A percentile compares a stretch with the other conserved stretches of the same genome.
Evolutionary conservation across 2,113 vertebrate species (phyloP).

Genomic region (Stegostoma tigrinum): DNA sequence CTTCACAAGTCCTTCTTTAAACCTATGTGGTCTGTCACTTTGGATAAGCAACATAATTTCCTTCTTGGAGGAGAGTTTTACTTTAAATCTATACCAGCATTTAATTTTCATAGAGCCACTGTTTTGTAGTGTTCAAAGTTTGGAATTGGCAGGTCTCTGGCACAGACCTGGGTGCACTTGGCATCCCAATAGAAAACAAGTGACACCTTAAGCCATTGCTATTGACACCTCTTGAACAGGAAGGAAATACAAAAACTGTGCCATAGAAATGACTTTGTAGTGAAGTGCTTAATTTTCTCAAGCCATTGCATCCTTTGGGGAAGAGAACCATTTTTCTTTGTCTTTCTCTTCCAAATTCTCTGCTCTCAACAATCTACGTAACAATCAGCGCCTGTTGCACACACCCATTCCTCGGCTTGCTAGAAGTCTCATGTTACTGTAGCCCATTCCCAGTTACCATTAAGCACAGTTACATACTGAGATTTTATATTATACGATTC

Average conservation of each 20-base stretch:
- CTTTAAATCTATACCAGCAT: not conserved
- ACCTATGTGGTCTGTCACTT: not conserved
- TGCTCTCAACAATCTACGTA: not conserved
- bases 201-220: not conserved
- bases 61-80: not conserved
- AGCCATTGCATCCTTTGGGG: not conserved
- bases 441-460: not conserved
- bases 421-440: not conserved
- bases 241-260: not conserved
- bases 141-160: not conserved
- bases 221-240: not conserved
- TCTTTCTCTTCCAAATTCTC: not conserved
- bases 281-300: not conserved
- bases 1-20: not conserved
- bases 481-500: not conserved
- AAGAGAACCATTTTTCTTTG: not conserved
- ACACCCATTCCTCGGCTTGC: not conserved
- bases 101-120: no score
- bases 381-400: not conserved
- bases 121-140: no score
- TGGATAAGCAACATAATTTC: not conserved
- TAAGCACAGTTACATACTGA: not conserved
- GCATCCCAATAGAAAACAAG: not conserved
- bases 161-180: not conserved
- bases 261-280: not conserved